These are phyloP conservation scores for Silurus asotus DNA, from an alignment of 2,113 vertebrate species.

Conservation along the genomic window DNA sequence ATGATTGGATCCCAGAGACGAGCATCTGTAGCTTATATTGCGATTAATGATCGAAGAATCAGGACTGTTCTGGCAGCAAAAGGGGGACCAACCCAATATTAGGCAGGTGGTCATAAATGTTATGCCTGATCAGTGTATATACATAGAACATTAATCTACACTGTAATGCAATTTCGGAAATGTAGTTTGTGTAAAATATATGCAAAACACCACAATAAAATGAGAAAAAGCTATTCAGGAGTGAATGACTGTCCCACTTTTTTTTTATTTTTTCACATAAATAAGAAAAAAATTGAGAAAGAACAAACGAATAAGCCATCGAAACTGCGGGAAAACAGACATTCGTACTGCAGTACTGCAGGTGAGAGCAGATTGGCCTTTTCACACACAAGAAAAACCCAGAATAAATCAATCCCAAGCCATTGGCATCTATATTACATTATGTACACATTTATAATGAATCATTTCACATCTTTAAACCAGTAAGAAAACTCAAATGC, in stretches of 20 bases:
- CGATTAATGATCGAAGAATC: too few species aligned
- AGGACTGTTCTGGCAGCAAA: too few species aligned
- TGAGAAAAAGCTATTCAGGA: too few species aligned
- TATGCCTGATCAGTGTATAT: not conserved
- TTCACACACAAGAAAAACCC: conserved; percentile 2
- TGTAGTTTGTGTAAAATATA: not conserved
- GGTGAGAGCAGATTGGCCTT: conserved; percentile 8
- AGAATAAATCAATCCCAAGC: conserved; percentile 9
- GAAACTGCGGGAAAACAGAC: conserved; percentile 16
- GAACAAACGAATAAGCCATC: not conserved
- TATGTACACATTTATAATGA: conserved; percentile 31
- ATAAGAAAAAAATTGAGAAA: not conserved
- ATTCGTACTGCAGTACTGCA: conserved; percentile 5
- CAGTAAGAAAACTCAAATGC: conserved; percentile 18
- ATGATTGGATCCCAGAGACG: too few species aligned
- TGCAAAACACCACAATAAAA: not conserved
- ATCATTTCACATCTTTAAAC: not conserved
- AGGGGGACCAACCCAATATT: too few species aligned
- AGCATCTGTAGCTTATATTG: too few species aligned
- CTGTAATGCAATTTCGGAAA: not conserved
- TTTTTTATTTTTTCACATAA: conserved; percentile 42
- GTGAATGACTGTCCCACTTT: not conserved
- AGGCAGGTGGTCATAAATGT: too few species aligned
- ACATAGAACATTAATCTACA: not conserved
- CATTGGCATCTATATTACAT: conserved; percentile 13